These are phyloP conservation scores for Eurystomus gularis DNA, from an alignment of 2,113 vertebrate species.

Conservation along the genomic window DNA sequence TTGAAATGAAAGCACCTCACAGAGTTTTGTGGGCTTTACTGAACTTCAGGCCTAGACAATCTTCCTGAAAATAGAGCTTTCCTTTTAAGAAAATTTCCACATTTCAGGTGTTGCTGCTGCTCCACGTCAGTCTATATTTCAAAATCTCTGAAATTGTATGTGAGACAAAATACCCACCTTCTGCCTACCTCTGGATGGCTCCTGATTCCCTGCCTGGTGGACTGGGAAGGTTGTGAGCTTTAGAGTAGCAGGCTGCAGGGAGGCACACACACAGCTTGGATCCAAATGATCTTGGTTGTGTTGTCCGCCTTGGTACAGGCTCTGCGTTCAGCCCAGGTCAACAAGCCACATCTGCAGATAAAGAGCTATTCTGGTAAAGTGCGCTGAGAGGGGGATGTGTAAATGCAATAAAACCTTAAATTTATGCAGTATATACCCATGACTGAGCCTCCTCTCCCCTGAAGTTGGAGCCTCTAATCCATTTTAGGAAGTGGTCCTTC, in stretches of 20 bases:
- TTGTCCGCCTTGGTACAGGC: fast-evolving
- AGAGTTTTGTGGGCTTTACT: not conserved
- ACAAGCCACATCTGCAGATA: not conserved
- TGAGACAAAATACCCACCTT: not conserved
- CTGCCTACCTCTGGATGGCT: not conserved
- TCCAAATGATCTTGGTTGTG: not conserved
- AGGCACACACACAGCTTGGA: not conserved
- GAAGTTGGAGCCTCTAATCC: not conserved
- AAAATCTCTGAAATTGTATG: fast-evolving
- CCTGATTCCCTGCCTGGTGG: not conserved
- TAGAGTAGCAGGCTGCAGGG: not conserved
- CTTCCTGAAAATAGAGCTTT: not conserved
- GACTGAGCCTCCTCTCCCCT: not conserved
- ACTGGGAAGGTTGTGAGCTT: not conserved
- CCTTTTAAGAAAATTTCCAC: not conserved
- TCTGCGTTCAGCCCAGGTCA: not conserved
- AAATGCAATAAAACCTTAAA: not conserved
- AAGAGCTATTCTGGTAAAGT: slow-evolving; percentile 42
- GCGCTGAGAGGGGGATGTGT: not conserved
- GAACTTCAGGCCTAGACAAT: not conserved
- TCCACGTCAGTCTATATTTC: fast-evolving
- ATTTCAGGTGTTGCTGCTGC: not conserved
- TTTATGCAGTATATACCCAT: not conserved
- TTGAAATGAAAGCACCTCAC: not conserved
- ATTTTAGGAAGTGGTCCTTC: not conserved